phyloP scores from a whole-genome alignment of 2,113 vertebrate genomes.

The Eurypyga helias region DNA sequence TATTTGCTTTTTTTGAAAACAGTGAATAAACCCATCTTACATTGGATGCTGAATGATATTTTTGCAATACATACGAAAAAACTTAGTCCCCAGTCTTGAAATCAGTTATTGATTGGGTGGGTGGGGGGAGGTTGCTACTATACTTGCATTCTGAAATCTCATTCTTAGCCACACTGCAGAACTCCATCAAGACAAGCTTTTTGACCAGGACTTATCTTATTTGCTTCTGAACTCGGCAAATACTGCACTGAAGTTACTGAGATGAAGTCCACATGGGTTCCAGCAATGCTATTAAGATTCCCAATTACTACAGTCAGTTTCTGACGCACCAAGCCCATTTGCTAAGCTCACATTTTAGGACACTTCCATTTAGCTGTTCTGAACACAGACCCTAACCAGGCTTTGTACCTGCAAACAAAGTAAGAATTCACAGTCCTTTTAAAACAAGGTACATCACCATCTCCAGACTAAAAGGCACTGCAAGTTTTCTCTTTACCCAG shows the following conservation, averaged over 20 bases:
- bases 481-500: background rate
- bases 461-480: background rate
- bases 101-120: rapidly evolving
- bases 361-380: background rate
- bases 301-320: background rate
- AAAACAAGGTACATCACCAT: background rate
- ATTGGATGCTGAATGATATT: background rate
- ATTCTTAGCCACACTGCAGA: background rate
- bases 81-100: background rate
- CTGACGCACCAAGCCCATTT: background rate
- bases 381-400: background rate
- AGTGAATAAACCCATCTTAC: background rate
- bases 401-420: background rate
- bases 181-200: background rate
- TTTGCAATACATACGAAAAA: background rate
- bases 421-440: background rate
- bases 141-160: background rate
- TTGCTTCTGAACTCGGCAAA: background rate
- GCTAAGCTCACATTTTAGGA: background rate
- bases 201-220: background rate
- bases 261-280: background rate
- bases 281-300: background rate
- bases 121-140: rapidly evolving
- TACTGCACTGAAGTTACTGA: background rate
- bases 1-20: background rate